phyloP scores from a whole-genome alignment of 1,140 invertebrate species.

The Meloidogyne hapla region DNA sequence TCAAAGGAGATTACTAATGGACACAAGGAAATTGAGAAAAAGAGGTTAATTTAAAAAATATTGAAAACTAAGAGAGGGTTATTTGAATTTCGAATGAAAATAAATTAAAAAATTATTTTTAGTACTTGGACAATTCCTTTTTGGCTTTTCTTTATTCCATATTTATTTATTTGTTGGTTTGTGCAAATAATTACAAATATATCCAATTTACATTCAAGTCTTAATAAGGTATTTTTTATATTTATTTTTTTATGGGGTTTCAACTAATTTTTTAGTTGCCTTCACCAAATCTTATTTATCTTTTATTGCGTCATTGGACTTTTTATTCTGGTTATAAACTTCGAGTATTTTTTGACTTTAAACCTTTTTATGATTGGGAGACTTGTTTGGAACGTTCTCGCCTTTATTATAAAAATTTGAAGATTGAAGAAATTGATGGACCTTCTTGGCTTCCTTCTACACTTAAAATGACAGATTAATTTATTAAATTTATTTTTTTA shows the following conservation, averaged over 20 bases:
- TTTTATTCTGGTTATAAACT: slow-evolving; percentile 49
- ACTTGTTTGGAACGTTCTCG: slow-evolving; percentile 42
- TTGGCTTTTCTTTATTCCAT: slow-evolving; percentile 42
- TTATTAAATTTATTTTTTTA: neutral
- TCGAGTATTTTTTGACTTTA: slow-evolving; percentile 42
- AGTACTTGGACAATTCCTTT: slow-evolving; percentile 30
- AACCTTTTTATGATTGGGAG: slow-evolving; percentile 27
- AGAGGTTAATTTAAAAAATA: neutral
- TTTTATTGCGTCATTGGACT: slow-evolving; percentile 52
- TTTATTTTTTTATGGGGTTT: neutral
- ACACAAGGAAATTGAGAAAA: neutral
- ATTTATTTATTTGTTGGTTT: slow-evolving; percentile 36
- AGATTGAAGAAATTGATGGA: slow-evolving; percentile 26
- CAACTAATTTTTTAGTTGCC: slow-evolving; percentile 36
- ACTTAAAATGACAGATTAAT: neutral
- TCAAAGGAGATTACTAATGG: neutral
- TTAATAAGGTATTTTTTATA: slow-evolving; percentile 20
- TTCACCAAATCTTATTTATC: slow-evolving; percentile 40
- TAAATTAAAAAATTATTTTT: slow-evolving; percentile 6
- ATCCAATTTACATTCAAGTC: slow-evolving; percentile 9
- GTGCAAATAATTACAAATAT: slow-evolving; percentile 17
- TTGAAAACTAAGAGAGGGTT: no score
- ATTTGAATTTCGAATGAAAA: neutral
- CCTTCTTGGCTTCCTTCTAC: slow-evolving; percentile 32
- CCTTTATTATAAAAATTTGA: slow-evolving; percentile 36